Evolutionary conservation across 2,113 vertebrate genomes (phyloP).

Genomic region (Herpailurus yagouaroundi): DNA sequence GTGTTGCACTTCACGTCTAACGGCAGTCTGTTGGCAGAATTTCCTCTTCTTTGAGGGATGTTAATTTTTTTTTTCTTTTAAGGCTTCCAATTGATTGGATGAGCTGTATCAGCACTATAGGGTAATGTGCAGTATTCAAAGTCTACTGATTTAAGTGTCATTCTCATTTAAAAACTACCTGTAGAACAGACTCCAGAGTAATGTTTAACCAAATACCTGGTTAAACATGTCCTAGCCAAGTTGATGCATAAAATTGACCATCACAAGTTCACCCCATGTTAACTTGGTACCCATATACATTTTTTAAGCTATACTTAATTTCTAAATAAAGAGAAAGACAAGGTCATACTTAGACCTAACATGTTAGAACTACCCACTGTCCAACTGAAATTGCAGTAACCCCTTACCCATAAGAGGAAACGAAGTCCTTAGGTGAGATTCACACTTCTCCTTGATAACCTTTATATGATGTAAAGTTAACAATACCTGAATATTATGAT

Average conservation of each 20-base stretch:
- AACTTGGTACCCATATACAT: not conserved
- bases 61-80: not conserved
- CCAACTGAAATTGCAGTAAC: not conserved
- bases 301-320: not conserved
- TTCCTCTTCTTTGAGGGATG: not conserved
- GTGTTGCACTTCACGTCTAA: not conserved
- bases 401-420: not conserved
- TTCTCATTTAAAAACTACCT: not conserved
- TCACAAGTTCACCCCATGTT: not conserved
- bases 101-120: not conserved
- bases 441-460: not conserved
- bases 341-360: not conserved
- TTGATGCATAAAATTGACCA: not conserved
- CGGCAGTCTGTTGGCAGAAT: not conserved
- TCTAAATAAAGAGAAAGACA: not conserved
- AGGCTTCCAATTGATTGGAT: not conserved
- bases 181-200: not conserved
- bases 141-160: not conserved
- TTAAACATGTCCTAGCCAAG: not conserved
- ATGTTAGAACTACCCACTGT: not conserved
- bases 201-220: not conserved
- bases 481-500: not conserved
- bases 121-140: not conserved
- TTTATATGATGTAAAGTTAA: not conserved
- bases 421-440: not conserved